Conservation (phyloP, 1,140 invertebrate genomes). For the Anastrepha ludens region DNA sequence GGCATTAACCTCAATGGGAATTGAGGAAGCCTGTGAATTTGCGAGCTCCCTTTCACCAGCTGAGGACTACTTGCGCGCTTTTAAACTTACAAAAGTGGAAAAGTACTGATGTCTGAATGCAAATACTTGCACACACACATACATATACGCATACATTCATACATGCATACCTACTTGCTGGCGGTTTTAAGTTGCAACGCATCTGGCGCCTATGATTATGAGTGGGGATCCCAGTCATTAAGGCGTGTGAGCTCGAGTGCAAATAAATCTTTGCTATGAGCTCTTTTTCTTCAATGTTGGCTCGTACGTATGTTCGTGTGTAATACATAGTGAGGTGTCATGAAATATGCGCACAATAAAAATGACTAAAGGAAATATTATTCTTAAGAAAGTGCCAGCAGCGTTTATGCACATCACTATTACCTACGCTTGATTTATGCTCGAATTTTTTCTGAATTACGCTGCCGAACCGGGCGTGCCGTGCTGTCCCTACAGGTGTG, state of each 20-base stretch:
- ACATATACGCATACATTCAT: neutral
- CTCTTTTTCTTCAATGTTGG: neutral
- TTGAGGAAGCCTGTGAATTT: constrained; percentile 15
- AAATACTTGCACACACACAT: neutral
- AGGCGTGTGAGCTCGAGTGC: neutral
- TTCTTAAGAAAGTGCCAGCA: constrained; percentile 47
- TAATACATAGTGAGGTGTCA: constrained; percentile 1
- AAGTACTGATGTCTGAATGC: neutral
- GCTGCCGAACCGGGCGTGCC: constrained; percentile 4
- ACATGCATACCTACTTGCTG: neutral
- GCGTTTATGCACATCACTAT: constrained; percentile 24
- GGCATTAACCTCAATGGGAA: constrained; percentile 48
- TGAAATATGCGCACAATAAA: constrained; percentile 46
- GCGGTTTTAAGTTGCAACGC: neutral
- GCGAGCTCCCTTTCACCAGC: neutral
- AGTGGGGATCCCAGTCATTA: neutral
- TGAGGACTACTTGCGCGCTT: neutral
- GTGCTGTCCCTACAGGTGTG: neutral
- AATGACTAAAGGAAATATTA: constrained; percentile 41
- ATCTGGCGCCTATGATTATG: too few relatives aligned
- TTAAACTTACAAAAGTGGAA: neutral
- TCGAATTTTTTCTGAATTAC: neutral
- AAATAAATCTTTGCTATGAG: neutral
- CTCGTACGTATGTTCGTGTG: neutral
- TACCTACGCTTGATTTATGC: constrained; percentile 35